Evolutionary conservation across 2,113 vertebrate genomes (phyloP).

Genomic region (Barnardius zonarius): DNA sequence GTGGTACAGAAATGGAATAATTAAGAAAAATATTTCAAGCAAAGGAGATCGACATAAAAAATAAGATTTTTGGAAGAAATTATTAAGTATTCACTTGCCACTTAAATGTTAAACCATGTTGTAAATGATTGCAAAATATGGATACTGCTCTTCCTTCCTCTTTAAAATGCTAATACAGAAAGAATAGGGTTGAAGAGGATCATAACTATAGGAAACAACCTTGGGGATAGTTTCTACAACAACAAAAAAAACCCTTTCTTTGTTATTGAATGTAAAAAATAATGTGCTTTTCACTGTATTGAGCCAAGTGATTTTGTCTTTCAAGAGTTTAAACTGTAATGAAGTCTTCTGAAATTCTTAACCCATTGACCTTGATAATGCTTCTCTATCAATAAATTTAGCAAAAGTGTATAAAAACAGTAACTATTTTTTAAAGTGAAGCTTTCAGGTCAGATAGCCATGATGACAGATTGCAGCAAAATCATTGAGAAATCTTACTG

Average conservation of each 20-base stretch:
- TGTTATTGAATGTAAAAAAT: neutral
- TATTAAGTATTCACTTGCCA: neutral
- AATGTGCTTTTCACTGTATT: neutral
- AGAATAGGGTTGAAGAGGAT: neutral
- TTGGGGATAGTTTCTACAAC: neutral
- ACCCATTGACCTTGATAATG: neutral
- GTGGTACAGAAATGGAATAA: neutral
- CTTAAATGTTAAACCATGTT: neutral
- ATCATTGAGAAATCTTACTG: neutral
- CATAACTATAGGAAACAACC: neutral
- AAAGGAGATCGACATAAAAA: neutral
- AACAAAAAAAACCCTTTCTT: neutral
- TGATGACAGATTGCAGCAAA: neutral
- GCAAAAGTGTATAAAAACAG: neutral
- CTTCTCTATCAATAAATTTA: neutral
- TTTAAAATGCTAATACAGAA: neutral
- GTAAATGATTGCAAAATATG: neutral
- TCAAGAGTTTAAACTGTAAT: neutral
- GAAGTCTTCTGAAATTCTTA: neutral
- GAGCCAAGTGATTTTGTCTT: neutral
- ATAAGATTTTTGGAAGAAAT: neutral
- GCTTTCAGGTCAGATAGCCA: neutral
- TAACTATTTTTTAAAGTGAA: neutral
- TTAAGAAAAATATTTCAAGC: neutral
- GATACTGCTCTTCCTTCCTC: neutral